Conservation (phyloP, 1,140 invertebrate genomes). For the Drosophila lowei region DNA sequence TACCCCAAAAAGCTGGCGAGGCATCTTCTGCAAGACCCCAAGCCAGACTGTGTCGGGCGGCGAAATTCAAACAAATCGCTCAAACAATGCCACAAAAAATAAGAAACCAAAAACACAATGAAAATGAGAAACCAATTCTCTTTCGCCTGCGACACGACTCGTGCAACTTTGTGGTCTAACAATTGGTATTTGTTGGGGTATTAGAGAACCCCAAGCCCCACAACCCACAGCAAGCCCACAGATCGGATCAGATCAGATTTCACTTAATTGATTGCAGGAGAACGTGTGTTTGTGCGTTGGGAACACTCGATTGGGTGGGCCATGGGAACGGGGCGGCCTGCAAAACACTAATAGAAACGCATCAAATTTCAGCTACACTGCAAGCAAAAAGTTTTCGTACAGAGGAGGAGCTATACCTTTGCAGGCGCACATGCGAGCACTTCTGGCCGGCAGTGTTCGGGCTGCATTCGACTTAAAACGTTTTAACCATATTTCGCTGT, state of each 20-base stretch:
- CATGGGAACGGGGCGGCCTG: constrained; percentile 36
- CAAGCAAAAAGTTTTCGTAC: constrained; percentile 15
- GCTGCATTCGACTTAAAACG: constrained; percentile 25
- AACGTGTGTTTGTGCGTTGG: constrained; percentile 48
- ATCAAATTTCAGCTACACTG: constrained; percentile 26
- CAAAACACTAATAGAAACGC: constrained; percentile 30
- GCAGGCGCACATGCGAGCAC: background rate
- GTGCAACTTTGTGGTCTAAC: constrained; percentile 50
- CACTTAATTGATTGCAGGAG: constrained; percentile 69
- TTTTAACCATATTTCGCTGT: constrained; percentile 46
- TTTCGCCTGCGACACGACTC: constrained; percentile 66
- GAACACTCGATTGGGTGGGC: constrained; percentile 47
- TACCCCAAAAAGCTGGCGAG: constrained; percentile 48
- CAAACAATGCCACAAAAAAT: constrained; percentile 71
- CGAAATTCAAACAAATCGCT: constrained; percentile 78
- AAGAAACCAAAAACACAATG: constrained; percentile 43
- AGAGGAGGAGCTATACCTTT: background rate
- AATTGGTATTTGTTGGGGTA: constrained; percentile 32
- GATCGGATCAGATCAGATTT: constrained; percentile 48
- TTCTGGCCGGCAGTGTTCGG: constrained; percentile 11
- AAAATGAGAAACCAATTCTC: constrained; percentile 59
- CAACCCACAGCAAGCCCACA: constrained; percentile 14
- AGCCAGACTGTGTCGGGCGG: constrained; percentile 58
- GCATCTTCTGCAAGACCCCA: constrained; percentile 61
- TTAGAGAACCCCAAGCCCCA: constrained; percentile 60